Percentiles rank a stretch among this genome's conserved stretches.
phyloP scores from a whole-genome alignment of 23 tunicate genomes.

The Phallusia fumigata region DNA sequence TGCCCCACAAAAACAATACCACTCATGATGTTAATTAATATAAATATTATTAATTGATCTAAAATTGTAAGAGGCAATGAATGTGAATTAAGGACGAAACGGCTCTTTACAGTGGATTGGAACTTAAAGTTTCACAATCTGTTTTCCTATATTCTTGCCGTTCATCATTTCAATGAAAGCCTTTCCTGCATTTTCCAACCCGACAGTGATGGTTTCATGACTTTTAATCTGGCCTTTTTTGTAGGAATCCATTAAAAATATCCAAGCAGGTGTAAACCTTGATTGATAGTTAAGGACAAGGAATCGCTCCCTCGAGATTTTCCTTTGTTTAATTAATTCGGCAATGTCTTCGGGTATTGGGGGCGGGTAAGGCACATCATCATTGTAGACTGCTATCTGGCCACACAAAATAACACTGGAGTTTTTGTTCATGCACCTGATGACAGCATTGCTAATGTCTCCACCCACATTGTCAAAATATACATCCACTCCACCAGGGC shows the following conservation, averaged over 20 bases:
- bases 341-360: constrained; percentile 15
- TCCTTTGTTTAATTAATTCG: constrained; percentile 11
- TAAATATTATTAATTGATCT: too few species aligned
- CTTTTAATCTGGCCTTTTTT: constrained; percentile 2
- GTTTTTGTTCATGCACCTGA: constrained; percentile 29
- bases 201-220: constrained; percentile 21
- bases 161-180: constrained; percentile 44
- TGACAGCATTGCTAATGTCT: constrained; percentile 25
- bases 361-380: constrained; percentile 39
- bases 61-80: too few species aligned
- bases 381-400: constrained; percentile 42
- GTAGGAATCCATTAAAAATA: constrained; percentile 15
- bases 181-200: constrained; percentile 41
- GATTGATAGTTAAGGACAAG: constrained; percentile 22
- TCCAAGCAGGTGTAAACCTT: constrained; percentile 5
- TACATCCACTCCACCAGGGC: constrained; percentile 47
- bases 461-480: constrained; percentile 72
- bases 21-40: too few species aligned
- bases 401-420: constrained; percentile 45
- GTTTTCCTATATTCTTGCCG: constrained; percentile 48
- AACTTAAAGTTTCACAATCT: constrained; percentile 25
- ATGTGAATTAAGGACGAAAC: background rate
- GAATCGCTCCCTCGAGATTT: constrained; percentile 33
- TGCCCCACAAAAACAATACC: too few species aligned
- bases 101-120: background rate